A percentile compares a stretch with the other conserved stretches of the same genome.
phyloP scores from a whole-genome alignment of 2,888 invertebrate species.

The Drosophila putrida region DNA sequence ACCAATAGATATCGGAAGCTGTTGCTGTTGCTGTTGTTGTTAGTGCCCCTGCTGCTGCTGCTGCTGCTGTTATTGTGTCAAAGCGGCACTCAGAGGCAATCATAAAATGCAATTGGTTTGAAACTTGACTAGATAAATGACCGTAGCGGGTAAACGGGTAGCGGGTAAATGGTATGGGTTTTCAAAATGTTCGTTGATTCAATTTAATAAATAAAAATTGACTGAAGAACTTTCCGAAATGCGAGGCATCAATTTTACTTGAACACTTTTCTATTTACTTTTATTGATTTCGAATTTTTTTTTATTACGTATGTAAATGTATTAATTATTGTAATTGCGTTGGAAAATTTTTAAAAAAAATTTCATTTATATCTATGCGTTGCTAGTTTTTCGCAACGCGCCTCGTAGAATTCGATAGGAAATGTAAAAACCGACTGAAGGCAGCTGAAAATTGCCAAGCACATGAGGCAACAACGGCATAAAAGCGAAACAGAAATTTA shows the following conservation, averaged over 20 bases:
- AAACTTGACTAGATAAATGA: conserved; percentile 50
- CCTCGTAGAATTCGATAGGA: conserved; percentile 80
- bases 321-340: conserved; percentile 18
- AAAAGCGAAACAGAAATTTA: conserved; percentile 49
- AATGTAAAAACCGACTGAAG: conserved; percentile 83
- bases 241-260: conserved; percentile 9
- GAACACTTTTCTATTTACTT: conserved; percentile 34
- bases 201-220: neutral
- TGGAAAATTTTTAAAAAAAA: conserved; percentile 17
- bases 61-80: conserved; percentile 45
- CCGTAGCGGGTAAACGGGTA: conserved; percentile 15
- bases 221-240: neutral
- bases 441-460: conserved; percentile 75
- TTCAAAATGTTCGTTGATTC: conserved; percentile 15
- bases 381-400: conserved; percentile 68
- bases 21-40: conserved; percentile 31
- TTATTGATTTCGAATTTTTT: conserved; percentile 3
- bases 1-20: conserved; percentile 65
- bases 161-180: conserved; percentile 17
- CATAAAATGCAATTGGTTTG: conserved; percentile 79
- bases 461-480: conserved; percentile 58
- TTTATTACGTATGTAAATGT: conserved; percentile 19
- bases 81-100: conserved; percentile 72
- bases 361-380: conserved; percentile 33
- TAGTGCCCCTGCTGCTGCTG: conserved; percentile 9